phyloP scores from a whole-genome alignment of 2,113 vertebrate genomes.

The Mesembrinibis cayennensis region DNA sequence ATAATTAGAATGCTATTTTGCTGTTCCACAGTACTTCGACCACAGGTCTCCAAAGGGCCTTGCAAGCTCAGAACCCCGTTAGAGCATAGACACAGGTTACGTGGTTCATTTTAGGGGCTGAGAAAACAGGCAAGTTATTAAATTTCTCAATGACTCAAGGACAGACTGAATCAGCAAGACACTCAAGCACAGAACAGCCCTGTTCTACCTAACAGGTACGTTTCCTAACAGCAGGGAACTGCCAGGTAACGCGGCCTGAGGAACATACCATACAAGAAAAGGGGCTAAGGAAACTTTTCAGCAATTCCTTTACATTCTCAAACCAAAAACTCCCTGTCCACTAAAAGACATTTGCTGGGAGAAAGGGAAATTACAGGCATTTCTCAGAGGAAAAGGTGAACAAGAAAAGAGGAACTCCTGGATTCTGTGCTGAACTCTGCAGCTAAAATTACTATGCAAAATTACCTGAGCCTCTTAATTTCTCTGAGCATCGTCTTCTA shows the following conservation, averaged over 20 bases:
- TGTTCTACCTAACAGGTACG: background rate
- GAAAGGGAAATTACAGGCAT: background rate
- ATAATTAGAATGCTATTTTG: background rate
- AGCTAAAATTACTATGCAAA: background rate
- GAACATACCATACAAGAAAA: background rate
- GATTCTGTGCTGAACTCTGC: background rate
- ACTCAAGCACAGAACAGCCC: background rate
- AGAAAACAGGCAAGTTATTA: background rate
- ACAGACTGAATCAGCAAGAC: background rate
- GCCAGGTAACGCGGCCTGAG: background rate
- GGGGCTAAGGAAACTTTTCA: background rate
- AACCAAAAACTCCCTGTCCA: background rate
- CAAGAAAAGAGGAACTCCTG: background rate
- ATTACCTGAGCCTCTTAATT: background rate
- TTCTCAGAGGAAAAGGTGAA: background rate
- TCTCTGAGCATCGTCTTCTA: background rate
- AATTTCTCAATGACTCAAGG: background rate
- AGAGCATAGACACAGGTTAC: background rate
- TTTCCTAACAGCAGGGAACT: background rate
- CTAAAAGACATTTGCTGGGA: background rate
- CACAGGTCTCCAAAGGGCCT: background rate
- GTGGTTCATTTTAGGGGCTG: background rate
- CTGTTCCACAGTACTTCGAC: background rate
- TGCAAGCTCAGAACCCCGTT: background rate
- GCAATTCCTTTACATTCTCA: background rate